These are phyloP conservation scores for Brachyptera putata DNA, from an alignment of 2,888 invertebrate species.

Conservation along the genomic window DNA sequence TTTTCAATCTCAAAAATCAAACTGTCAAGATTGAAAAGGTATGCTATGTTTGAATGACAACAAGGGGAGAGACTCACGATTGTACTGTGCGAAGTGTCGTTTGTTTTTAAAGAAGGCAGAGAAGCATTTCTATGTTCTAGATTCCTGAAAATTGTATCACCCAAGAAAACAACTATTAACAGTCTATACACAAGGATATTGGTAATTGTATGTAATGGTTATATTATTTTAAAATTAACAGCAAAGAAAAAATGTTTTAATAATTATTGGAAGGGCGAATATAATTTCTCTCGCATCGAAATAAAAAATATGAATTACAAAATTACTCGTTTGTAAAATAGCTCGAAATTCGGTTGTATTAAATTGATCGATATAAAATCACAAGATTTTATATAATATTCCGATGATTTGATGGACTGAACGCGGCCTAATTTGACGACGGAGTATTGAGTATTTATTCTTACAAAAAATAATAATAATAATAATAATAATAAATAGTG, in stretches of 20 bases:
- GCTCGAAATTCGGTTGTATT: too few relatives aligned
- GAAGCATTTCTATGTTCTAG: conserved; percentile 10
- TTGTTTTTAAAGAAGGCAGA: conserved; percentile 16
- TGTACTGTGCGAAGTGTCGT: conserved; percentile 18
- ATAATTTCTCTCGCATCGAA: background rate
- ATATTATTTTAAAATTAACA: background rate
- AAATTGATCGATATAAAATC: too few relatives aligned
- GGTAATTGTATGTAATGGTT: background rate
- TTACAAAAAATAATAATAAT: too few relatives aligned
- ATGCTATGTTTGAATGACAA: background rate
- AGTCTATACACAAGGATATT: background rate
- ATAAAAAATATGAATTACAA: too few relatives aligned
- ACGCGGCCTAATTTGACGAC: too few relatives aligned
- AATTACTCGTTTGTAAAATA: too few relatives aligned
- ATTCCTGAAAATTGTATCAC: background rate
- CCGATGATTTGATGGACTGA: too few relatives aligned
- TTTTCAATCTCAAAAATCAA: background rate
- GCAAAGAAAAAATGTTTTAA: too few relatives aligned
- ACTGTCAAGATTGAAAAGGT: background rate
- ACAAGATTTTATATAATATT: too few relatives aligned
- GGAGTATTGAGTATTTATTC: too few relatives aligned
- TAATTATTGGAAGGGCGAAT: background rate
- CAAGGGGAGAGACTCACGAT: conserved; percentile 1
- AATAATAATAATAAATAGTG: too few relatives aligned
- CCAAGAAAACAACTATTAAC: background rate